Conservation (phyloP, 2,888 invertebrate species). For the Zygaena filipendulae region DNA sequence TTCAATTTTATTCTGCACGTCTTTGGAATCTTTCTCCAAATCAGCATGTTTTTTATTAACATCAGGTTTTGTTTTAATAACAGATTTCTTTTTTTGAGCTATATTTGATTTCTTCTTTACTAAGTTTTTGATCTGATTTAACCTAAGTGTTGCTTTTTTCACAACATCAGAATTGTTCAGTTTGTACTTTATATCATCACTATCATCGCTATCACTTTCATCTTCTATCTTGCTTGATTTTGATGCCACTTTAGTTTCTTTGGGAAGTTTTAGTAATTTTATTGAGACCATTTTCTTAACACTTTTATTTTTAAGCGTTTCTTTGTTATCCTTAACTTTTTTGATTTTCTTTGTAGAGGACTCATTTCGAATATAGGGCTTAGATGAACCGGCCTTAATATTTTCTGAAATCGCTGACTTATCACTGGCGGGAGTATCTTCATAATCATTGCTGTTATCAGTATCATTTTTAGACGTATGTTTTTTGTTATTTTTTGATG, state of each 20-base stretch:
- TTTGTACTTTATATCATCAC: conserved; percentile 49
- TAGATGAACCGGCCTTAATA: conserved; percentile 32
- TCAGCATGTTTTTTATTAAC: conserved; percentile 19
- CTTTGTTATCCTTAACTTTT: conserved; percentile 49
- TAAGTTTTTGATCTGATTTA: conserved; percentile 36
- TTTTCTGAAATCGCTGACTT: conserved; percentile 31
- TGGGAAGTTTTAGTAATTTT: conserved; percentile 27
- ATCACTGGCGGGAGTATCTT: conserved; percentile 25
- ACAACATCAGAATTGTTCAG: conserved; percentile 39
- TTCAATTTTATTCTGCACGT: conserved; percentile 14
- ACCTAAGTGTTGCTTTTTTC: conserved; percentile 33
- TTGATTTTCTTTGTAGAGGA: conserved; percentile 31
- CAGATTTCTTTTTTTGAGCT: conserved; percentile 34
- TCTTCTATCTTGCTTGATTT: conserved; percentile 19
- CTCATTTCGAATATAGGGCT: conserved; percentile 29
- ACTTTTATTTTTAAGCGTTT: conserved; percentile 29
- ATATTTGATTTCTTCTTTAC: conserved; percentile 30
- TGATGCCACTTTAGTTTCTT: conserved; percentile 24
- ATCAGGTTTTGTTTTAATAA: conserved; percentile 7
- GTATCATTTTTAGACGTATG: conserved; percentile 32
- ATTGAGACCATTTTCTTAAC: conserved; percentile 30
- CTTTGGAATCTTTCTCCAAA: conserved; percentile 17
- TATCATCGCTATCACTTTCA: conserved; percentile 25
- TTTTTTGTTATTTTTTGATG: conserved; percentile 38
- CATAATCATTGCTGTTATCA: conserved; percentile 28